Base-by-base conservation (phyloP, 2,888 invertebrate genomes). In the Dione juno region DNA sequence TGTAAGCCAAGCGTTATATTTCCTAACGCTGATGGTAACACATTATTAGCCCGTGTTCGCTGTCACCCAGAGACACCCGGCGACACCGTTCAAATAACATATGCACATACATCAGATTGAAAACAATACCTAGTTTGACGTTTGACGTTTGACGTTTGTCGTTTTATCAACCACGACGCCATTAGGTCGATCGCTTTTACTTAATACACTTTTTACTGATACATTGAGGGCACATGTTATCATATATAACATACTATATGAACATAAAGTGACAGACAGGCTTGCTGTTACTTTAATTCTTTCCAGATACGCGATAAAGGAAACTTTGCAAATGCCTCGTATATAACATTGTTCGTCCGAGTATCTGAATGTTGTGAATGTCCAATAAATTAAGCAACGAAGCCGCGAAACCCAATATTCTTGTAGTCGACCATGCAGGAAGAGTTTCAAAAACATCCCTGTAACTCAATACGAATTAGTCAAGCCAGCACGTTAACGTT, bases 391-490 rank as follows among this genome's bases (percentile, higher is more conserved):
- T 54, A 19, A 40, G 58, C 41, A 54, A 21, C 28, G 53, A 41
- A 54, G 41, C 45, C 19, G 35, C 69, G 66, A 45, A 69, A 72
- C 40, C 48, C 37, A 71, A 72, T 69, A 69, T 63, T 48, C 45
- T 21, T 21, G 54, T 43, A 43, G 54, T 28, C 59, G 59, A 73
- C 68, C 66, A 41, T 58, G 40, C 54, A 70, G 72, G 72, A 74
- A 71, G 75, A 71, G 57, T 52, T 58, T 68, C 61, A 66, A 58
- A 72, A 71, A 71, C 72, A 72, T 65, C 63, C 52, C 40, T 43
- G 76, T 75, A 76, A 76, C 68, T 57, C 72, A 71, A 76, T 76
- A 75, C 76, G 50, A 67, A 72, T 72, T 72, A 74, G 72, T 71
- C 69, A 70, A 64, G 74, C 67, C 41, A 70, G 50, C 10, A 61